Evolutionary conservation across 2,888 invertebrate species (phyloP).

Genomic region (Eristalinus sepulchralis): DNA sequence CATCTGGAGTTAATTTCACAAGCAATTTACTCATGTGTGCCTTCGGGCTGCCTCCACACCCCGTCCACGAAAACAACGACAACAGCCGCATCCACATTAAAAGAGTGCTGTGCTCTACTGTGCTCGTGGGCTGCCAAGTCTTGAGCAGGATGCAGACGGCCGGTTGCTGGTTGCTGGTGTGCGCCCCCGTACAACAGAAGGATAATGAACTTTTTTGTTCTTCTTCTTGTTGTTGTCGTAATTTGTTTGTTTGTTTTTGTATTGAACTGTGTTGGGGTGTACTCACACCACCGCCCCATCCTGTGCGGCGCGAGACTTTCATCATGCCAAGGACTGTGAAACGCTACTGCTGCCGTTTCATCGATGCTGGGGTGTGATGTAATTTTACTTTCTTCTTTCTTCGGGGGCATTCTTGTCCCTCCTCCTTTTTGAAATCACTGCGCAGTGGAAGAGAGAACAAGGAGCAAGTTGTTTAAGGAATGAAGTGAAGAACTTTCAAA

Average conservation of each 20-base stretch:
- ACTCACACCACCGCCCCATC: background rate
- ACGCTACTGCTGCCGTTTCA: background rate
- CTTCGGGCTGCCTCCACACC: background rate
- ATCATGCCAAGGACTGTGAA: background rate
- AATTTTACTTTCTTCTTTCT: background rate
- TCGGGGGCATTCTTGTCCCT: background rate
- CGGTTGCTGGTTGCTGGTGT: background rate
- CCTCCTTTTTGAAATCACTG: background rate
- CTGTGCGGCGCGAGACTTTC: background rate
- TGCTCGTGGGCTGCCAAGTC: background rate
- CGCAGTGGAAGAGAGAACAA: no score
- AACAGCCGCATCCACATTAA: background rate
- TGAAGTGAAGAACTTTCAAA: background rate
- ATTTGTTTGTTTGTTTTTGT: constrained; percentile 24
- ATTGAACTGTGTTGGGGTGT: background rate
- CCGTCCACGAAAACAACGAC: no score
- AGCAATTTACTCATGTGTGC: constrained; percentile 52
- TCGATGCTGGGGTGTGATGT: background rate
- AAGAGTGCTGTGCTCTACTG: background rate
- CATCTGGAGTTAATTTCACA: constrained; percentile 61
- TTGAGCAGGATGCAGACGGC: constrained; percentile 26
- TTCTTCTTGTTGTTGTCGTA: constrained; percentile 17
- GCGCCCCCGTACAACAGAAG: constrained; percentile 17
- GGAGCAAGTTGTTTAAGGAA: background rate
- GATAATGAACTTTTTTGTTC: constrained; percentile 65